These are phyloP conservation scores for Mesocricetus auratus DNA, from an alignment of 2,113 vertebrate genomes.

Conservation along the genomic window DNA sequence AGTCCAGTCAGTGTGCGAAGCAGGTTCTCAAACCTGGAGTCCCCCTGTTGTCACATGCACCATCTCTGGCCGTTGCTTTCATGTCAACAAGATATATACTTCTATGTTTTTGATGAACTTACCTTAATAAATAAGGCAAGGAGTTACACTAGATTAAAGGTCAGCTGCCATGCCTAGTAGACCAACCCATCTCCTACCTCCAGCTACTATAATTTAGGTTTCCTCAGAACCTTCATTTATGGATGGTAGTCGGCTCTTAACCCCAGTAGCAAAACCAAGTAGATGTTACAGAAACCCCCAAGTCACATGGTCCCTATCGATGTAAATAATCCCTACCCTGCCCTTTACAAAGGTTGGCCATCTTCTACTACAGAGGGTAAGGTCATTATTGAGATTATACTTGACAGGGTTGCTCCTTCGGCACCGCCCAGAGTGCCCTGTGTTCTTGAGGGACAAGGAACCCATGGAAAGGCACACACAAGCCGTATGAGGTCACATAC, in stretches of 20 bases:
- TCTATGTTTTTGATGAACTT: neutral
- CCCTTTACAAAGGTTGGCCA: neutral
- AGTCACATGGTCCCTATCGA: accelerated
- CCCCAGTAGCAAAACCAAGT: neutral
- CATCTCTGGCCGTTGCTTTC: neutral
- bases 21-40: neutral
- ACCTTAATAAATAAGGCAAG: neutral
- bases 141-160: no score
- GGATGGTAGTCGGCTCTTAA: neutral
- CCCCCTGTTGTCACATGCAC: no score
- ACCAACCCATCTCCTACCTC: no score
- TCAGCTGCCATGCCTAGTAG: neutral
- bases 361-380: no score
- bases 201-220: neutral
- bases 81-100: accelerated
- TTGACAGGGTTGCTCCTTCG: neutral
- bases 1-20: neutral
- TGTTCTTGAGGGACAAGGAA: accelerated
- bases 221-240: neutral
- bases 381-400: neutral
- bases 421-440: accelerated
- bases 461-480: neutral
- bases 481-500: neutral
- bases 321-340: accelerated
- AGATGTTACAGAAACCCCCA: no score